phyloP scores from a whole-genome alignment of 2,888 invertebrate species.

The Diaphora mendica region DNA sequence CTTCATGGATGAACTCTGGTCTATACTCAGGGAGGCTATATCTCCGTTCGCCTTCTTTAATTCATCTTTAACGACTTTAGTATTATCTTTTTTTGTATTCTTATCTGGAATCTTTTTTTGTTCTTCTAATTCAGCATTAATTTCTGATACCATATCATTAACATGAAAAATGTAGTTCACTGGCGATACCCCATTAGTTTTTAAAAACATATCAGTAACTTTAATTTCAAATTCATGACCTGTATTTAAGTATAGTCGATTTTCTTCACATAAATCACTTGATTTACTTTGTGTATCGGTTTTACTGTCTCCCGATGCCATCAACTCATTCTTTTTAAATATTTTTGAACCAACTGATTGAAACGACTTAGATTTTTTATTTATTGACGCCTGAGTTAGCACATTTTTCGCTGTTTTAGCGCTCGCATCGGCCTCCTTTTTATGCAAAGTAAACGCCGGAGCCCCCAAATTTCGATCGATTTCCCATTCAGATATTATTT shows the following conservation, averaged over 20 bases:
- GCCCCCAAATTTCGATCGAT: slow-evolving; percentile 51
- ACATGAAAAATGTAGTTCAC: slow-evolving; percentile 67
- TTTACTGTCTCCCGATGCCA: slow-evolving; percentile 6
- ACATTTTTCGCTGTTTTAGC: slow-evolving; percentile 47
- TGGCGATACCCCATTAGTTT: slow-evolving; percentile 33
- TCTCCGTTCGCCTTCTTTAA: slow-evolving; percentile 55
- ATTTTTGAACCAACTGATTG: slow-evolving; percentile 30
- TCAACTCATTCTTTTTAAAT: slow-evolving; percentile 1
- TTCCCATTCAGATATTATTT: slow-evolving; percentile 62
- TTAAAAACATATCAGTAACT: slow-evolving; percentile 52
- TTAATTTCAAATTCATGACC: slow-evolving; percentile 57
- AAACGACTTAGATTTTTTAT: slow-evolving; percentile 55
- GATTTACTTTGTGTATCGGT: slow-evolving; percentile 1
- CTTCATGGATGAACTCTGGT: slow-evolving; percentile 54
- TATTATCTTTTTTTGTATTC: slow-evolving; percentile 47
- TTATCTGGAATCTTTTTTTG: slow-evolving; percentile 61
- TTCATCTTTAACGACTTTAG: slow-evolving; percentile 12
- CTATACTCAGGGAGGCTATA: slow-evolving; percentile 52
- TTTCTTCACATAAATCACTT: slow-evolving; percentile 33
- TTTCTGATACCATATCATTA: slow-evolving; percentile 64
- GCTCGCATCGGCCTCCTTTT: slow-evolving; percentile 36
- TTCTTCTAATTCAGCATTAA: slow-evolving; percentile 60
- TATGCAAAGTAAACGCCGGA: slow-evolving; percentile 19
- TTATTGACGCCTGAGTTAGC: neutral
- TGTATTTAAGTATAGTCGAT: slow-evolving; percentile 50